Percentiles rank a stretch among this genome's conserved stretches.
These are phyloP conservation scores for fruit fly (Drosophila melanogaster) DNA, from an alignment of 1,140 invertebrate genomes.

Conservation along the genomic window DNA sequence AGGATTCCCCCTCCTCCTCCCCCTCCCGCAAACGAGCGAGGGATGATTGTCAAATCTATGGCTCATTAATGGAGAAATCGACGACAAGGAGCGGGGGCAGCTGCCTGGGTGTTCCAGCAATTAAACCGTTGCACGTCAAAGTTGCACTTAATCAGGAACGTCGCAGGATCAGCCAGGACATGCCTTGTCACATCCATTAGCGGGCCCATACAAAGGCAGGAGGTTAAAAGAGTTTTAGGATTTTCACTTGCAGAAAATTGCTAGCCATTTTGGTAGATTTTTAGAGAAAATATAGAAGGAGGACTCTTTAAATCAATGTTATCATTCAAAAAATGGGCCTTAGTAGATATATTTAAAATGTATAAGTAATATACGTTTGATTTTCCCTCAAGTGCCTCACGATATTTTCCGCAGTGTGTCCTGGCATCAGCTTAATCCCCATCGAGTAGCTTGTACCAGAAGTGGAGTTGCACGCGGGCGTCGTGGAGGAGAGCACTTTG, in stretches of 20 bases:
- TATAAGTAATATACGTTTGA: too few species aligned
- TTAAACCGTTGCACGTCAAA: conserved; percentile 59
- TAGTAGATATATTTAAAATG: too few species aligned
- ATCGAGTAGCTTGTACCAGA: neutral
- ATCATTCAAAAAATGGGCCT: too few species aligned
- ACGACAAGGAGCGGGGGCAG: neutral
- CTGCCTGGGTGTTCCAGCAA: conserved; percentile 61
- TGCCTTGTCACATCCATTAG: conserved; percentile 42
- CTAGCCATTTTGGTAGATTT: neutral
- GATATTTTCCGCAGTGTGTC: conserved; percentile 25
- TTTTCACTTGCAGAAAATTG: neutral
- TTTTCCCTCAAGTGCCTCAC: too few species aligned
- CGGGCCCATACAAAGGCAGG: conserved; percentile 27
- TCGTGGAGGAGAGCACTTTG: conserved; percentile 26
- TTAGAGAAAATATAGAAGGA: neutral
- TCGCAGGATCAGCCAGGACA: conserved; percentile 38
- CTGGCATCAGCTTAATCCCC: conserved; percentile 57
- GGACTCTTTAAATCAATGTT: too few species aligned
- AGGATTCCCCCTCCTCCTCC: conserved; percentile 55
- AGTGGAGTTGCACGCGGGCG: neutral
- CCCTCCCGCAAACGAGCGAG: neutral
- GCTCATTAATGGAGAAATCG: conserved; percentile 30
- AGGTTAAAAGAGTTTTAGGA: neutral
- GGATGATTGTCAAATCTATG: conserved; percentile 45
- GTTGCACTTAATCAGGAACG: conserved; percentile 69